These are phyloP conservation scores for Chlamydotis undulata DNA, from an alignment of 2,113 vertebrate species.

Conservation along the genomic window DNA sequence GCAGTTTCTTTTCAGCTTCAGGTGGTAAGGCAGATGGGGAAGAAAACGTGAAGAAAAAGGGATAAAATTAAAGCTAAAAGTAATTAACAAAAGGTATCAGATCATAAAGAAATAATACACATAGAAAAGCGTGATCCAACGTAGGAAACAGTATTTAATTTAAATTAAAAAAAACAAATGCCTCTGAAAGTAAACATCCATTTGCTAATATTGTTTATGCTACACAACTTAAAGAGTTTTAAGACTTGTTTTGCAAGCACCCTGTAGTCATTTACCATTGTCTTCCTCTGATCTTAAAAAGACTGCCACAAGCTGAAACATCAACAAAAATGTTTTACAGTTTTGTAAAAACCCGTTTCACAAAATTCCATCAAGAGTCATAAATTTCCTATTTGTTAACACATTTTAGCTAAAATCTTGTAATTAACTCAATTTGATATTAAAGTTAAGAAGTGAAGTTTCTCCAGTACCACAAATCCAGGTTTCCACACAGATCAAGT, in stretches of 20 bases:
- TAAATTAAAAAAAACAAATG: background rate
- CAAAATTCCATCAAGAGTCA: background rate
- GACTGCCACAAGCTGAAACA: background rate
- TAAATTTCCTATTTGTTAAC: background rate
- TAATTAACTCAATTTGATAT: background rate
- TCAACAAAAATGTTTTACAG: background rate
- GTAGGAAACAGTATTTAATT: conserved; percentile 28
- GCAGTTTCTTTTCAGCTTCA: background rate
- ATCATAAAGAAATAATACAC: background rate
- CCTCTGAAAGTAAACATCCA: background rate
- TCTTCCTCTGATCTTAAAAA: background rate
- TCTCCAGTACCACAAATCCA: background rate
- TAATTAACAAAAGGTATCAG: background rate
- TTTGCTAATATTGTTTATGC: background rate
- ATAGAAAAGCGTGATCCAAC: background rate
- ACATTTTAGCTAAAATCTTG: background rate
- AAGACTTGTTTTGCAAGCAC: background rate
- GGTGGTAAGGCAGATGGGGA: background rate
- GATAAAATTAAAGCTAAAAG: background rate
- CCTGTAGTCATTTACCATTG: background rate
- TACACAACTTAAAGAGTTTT: background rate
- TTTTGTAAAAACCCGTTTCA: background rate
- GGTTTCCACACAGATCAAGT: background rate
- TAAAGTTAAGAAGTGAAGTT: background rate
- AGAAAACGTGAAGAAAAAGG: background rate